Conservation (phyloP, 2,888 invertebrate species). For the Cotesia congregata region DNA sequence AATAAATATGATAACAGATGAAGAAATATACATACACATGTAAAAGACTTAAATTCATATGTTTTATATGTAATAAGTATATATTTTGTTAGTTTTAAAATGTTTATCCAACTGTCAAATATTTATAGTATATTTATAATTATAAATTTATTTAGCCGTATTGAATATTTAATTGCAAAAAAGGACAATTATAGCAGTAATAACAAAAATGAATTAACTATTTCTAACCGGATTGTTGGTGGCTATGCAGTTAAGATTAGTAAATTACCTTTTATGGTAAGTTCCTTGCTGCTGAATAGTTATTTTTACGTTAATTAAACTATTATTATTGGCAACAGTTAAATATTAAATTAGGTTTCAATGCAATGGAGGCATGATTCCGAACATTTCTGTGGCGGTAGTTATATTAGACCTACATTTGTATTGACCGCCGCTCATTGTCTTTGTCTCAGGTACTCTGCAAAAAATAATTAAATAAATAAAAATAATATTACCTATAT, state of each 20-base stretch:
- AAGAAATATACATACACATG: slow-evolving; percentile 42
- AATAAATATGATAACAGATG: slow-evolving; percentile 1
- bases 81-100: neutral
- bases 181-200: neutral
- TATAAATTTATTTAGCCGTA: slow-evolving; percentile 9
- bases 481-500: neutral
- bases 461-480: neutral
- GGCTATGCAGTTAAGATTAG: slow-evolving; percentile 53
- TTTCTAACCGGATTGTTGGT: slow-evolving; percentile 55
- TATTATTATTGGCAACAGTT: slow-evolving; percentile 8
- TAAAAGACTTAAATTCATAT: neutral
- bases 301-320: slow-evolving; percentile 6
- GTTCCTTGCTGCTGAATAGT: slow-evolving; percentile 38
- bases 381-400: slow-evolving; percentile 60
- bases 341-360: slow-evolving; percentile 49
- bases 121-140: neutral
- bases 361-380: slow-evolving; percentile 54
- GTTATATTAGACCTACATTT: slow-evolving; percentile 59
- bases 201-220: neutral
- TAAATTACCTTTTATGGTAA: slow-evolving; percentile 57
- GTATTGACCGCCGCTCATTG: slow-evolving; percentile 65
- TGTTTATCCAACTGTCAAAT: neutral
- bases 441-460: slow-evolving; percentile 55
- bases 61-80: neutral
- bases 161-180: neutral